Evolutionary conservation across 2,888 invertebrate genomes (phyloP).

Genomic region (Dryobota labecula): DNA sequence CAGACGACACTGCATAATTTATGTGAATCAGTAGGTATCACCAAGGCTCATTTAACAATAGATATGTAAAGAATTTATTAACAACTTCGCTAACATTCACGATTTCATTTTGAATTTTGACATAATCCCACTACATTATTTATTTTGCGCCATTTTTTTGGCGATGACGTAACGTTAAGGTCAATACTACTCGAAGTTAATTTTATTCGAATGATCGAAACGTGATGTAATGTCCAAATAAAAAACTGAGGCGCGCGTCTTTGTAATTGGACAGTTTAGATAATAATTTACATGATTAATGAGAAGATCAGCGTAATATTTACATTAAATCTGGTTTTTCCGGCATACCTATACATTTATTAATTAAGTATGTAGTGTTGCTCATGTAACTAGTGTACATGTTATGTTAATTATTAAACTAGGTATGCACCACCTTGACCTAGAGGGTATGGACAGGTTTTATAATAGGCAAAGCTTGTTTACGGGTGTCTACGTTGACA

Average conservation of each 20-base stretch:
- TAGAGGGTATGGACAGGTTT: neutral
- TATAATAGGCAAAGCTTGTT: neutral
- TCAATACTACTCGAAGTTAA: conserved; percentile 43
- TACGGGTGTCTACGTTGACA: neutral
- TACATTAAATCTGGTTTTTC: neutral
- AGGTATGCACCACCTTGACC: conserved; percentile 23
- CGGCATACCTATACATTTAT: neutral
- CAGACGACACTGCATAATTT: conserved; percentile 2
- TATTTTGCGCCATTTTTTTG: conserved; percentile 19
- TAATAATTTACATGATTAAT: conserved; percentile 6
- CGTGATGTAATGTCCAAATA: conserved; percentile 50
- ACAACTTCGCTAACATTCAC: neutral
- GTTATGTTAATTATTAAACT: neutral
- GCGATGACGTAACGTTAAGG: conserved; percentile 53
- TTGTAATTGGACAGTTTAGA: neutral
- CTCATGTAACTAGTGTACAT: neutral
- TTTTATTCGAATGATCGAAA: conserved; percentile 20
- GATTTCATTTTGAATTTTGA: conserved; percentile 22
- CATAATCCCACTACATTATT: neutral
- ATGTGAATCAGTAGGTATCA: conserved; percentile 21
- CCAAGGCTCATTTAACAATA: neutral
- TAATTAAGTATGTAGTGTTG: neutral
- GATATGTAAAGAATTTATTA: neutral
- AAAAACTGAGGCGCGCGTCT: conserved; percentile 1
- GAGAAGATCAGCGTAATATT: neutral